These are phyloP conservation scores for Amphipyra tragopoginis DNA, from an alignment of 2,888 invertebrate genomes.

Conservation along the genomic window DNA sequence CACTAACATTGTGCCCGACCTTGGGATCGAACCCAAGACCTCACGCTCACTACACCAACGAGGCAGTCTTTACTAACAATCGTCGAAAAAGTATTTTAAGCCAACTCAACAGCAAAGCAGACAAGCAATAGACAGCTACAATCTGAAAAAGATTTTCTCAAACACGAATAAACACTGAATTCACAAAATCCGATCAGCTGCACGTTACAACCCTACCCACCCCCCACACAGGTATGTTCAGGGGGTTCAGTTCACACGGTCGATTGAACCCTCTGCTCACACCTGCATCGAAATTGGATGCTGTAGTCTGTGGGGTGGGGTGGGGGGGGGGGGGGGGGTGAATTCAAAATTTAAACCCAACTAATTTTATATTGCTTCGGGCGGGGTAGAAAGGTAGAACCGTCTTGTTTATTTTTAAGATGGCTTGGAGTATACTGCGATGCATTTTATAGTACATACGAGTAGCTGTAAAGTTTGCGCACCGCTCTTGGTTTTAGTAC, in stretches of 20 bases:
- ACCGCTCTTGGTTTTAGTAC: too few relatives aligned
- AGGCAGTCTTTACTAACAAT: too few relatives aligned
- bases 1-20: too few relatives aligned
- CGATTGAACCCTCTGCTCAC: constrained; percentile 39
- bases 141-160: neutral
- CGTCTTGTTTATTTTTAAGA: constrained; percentile 31
- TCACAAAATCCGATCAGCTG: constrained; percentile 8
- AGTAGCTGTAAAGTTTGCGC: too few relatives aligned
- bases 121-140: neutral
- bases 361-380: constrained; percentile 23
- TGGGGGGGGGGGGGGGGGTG: constrained; percentile 25
- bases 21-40: too few relatives aligned
- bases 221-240: constrained; percentile 29
- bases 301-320: constrained; percentile 25
- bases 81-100: too few relatives aligned
- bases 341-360: constrained; percentile 39
- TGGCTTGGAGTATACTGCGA: constrained; percentile 1
- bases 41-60: too few relatives aligned
- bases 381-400: neutral
- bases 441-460: constrained; percentile 13
- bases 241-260: constrained; percentile 24
- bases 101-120: neutral
- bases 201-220: constrained; percentile 25
- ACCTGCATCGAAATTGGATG: constrained; percentile 52
- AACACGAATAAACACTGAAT: constrained; percentile 12